Conservation (phyloP, 2,113 vertebrate species). For the Theristicus caerulescens region DNA sequence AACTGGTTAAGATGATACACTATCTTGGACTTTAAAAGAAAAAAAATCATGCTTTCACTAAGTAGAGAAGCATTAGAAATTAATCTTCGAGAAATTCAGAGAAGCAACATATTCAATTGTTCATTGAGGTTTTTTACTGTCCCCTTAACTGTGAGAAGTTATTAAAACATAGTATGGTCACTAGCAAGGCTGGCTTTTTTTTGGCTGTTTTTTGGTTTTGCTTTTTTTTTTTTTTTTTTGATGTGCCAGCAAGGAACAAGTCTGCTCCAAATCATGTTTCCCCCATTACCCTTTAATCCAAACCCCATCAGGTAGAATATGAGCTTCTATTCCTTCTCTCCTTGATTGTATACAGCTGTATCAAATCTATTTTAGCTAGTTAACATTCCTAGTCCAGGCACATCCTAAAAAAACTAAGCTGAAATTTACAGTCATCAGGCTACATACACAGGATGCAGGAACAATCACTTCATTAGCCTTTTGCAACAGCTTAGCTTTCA, state of each 20-base stretch:
- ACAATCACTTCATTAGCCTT: slow-evolving; percentile 12
- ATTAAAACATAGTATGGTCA: background rate
- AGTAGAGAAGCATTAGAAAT: background rate
- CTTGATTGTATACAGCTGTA: background rate
- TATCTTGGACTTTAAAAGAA: background rate
- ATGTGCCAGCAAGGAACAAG: background rate
- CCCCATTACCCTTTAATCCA: background rate
- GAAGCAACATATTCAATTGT: background rate
- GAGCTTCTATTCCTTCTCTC: background rate
- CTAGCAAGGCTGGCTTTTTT: background rate
- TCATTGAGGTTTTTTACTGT: background rate
- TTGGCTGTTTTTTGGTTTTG: background rate
- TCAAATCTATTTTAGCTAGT: background rate
- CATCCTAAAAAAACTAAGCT: background rate
- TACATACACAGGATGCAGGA: slow-evolving; percentile 12
- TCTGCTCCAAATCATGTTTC: background rate
- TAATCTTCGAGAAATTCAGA: background rate
- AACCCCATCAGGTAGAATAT: background rate
- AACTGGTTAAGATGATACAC: background rate
- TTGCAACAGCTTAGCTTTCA: slow-evolving; percentile 1
- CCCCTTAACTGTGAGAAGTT: background rate
- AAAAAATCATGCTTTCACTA: background rate
- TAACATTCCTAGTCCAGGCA: background rate
- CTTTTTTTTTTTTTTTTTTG: background rate
- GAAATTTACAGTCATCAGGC: slow-evolving; percentile 6